Evolutionary conservation across 2,888 invertebrate species (phyloP), one percentile per base, ranked within the genome.

Genomic region (Ophioninae sp.): DNA sequence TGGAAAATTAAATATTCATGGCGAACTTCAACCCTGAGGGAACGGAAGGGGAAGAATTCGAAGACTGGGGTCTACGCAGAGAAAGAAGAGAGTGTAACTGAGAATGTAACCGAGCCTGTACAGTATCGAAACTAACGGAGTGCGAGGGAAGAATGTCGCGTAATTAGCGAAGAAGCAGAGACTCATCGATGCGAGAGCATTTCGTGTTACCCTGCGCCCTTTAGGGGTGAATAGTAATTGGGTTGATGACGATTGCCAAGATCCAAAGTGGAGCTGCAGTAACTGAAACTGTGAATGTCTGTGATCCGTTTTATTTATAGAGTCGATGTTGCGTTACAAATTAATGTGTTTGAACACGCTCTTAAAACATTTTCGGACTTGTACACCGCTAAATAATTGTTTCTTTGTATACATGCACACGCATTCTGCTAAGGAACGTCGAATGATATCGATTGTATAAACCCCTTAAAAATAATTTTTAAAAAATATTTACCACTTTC

Each of bases 1-100:
- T 83, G 83, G 83, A 83, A 83, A 83, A 80, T 83, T 81, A 83
- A 83, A 81, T 74, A 83, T 83, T 83, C 77, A 83, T 39, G 23
- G 58, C 58, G 30, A 51, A 8, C 61, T 81, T 74, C 73, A 63
- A 71, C 58, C 39, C 23, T 9, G 30, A n/a, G 56, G 39, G 61
- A 64, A 78, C n/a, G 23, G 10, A 65, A 65, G 58, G n/a, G 37
- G 56, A 10, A 20, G 13, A 65, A 51, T 20, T 61, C 68, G 37
- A 20, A 71, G 56, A 79, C 41, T 23, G 64, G n/a, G 37, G 20
- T 44, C 44, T 74, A 37, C 30, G 64, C 13, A 64, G 56, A 64
- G 9, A 39, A 56, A 58, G 58, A 30, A 30, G 30, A 30, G 3
- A 58, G 71, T 64, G 65, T 58, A 39, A 71, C 61, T 71, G 41